phyloP scores from a whole-genome alignment of 1,140 invertebrate species.

The Venturia canescens region DNA sequence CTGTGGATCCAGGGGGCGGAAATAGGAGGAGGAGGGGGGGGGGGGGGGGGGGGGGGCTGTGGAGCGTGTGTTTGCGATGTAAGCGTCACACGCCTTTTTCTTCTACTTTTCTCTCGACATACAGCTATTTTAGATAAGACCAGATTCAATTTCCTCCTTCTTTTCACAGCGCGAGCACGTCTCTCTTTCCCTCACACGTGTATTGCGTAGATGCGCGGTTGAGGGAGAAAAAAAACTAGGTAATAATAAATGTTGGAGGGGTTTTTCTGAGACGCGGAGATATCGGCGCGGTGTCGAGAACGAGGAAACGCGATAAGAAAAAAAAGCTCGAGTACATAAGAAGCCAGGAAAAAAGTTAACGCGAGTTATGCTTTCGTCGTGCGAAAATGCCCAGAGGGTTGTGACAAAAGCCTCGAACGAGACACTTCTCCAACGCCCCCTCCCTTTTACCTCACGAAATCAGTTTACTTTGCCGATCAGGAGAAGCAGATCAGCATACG shows the following conservation, averaged over 20 bases:
- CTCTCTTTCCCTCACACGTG: not conserved
- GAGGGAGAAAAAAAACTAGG: not conserved
- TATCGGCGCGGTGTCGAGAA: conserved; percentile 51
- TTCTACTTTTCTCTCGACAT: conserved; percentile 9
- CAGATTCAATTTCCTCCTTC: conserved; percentile 40
- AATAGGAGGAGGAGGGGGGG: not conserved
- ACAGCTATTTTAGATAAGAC: conserved; percentile 45
- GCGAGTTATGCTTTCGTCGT: conserved; percentile 30
- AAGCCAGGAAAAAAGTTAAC: conserved; percentile 36
- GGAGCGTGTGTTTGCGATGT: conserved; percentile 20
- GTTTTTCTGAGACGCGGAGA: conserved; percentile 46
- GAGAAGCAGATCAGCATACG: not conserved
- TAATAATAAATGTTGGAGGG: conserved; percentile 36
- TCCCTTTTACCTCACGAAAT: not conserved
- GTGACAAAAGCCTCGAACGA: not conserved
- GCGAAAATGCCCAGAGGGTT: conserved; percentile 29
- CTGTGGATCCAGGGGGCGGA: not conserved
- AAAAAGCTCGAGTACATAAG: not conserved
- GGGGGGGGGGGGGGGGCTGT: too few relatives aligned
- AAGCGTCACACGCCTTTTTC: conserved; percentile 20
- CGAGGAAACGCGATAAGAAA: conserved; percentile 44
- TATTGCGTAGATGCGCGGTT: not conserved
- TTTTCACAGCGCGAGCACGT: not conserved
- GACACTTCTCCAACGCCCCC: not conserved
- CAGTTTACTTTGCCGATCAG: not conserved